phyloP scores from a whole-genome alignment of 2,888 invertebrate genomes.

The Aricia artaxerxes region DNA sequence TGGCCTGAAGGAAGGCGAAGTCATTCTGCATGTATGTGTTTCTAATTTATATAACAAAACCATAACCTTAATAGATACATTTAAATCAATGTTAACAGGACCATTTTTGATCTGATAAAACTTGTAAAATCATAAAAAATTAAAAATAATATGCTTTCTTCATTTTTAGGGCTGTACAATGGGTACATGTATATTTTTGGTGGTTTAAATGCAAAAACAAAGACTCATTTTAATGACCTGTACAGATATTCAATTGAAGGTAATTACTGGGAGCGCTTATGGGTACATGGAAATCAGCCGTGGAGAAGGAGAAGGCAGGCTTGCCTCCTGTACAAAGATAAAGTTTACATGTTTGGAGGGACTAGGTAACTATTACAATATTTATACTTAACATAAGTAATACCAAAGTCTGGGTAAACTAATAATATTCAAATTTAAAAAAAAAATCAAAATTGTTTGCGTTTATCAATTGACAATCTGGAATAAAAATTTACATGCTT shows the following conservation, averaged over 20 bases:
- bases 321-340: conserved; percentile 86
- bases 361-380: conserved; percentile 84
- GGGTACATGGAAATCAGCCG: conserved; percentile 81
- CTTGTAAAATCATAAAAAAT: too few relatives aligned
- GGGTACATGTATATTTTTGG: conserved; percentile 93
- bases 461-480: too few relatives aligned
- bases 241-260: conserved; percentile 84
- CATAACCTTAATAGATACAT: background rate
- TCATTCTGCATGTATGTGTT: conserved; percentile 92
- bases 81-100: too few relatives aligned
- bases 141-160: background rate
- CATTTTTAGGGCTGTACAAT: conserved; percentile 85
- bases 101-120: too few relatives aligned
- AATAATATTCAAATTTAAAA: too few relatives aligned
- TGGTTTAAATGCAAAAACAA: conserved; percentile 89
- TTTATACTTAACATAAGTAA: background rate
- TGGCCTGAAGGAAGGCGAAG: conserved; percentile 91
- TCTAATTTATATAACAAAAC: background rate
- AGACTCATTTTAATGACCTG: conserved; percentile 91
- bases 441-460: too few relatives aligned
- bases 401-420: background rate
- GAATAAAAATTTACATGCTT: background rate
- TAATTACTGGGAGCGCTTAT: conserved; percentile 82
- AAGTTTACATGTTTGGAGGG: conserved; percentile 93
- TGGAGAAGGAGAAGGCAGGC: conserved; percentile 88